A percentile compares a stretch with the other conserved stretches of the same genome.
These are phyloP conservation scores for Nothura maculosa DNA, from an alignment of 2,797 vertebrate genomes.

Conservation along the genomic window DNA sequence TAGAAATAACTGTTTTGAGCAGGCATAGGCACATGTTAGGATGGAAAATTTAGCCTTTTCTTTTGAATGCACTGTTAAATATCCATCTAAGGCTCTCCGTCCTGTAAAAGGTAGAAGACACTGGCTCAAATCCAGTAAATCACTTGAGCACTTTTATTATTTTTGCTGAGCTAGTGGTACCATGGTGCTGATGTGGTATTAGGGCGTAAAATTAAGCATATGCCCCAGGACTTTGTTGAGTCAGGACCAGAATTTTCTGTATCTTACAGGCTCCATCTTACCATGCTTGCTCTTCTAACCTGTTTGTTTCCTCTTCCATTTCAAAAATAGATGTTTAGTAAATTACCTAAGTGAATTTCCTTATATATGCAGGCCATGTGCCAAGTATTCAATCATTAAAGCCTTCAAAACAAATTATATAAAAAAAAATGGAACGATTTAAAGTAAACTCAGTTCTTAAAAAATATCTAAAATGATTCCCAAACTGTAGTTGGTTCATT, in stretches of 20 bases:
- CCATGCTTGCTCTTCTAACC: rapidly evolving
- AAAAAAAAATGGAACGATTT: background rate
- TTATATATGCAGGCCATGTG: background rate
- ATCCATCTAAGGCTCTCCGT: background rate
- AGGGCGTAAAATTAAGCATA: rapidly evolving
- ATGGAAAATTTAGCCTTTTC: background rate
- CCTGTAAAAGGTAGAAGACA: background rate
- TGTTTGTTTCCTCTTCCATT: background rate
- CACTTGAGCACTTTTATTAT: background rate
- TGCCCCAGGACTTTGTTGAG: rapidly evolving
- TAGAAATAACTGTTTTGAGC: background rate
- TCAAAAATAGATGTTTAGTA: background rate
- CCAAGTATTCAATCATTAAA: background rate
- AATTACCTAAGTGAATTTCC: rapidly evolving
- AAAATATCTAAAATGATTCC: background rate
- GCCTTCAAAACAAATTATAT: background rate
- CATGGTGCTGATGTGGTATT: background rate
- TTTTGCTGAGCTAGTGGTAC: background rate
- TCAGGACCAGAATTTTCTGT: background rate
- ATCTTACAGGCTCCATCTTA: background rate
- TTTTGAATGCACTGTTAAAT: background rate
- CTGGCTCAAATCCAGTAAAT: background rate
- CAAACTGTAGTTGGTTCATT: background rate
- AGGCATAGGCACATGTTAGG: background rate
- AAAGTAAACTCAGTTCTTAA: background rate